Evolutionary conservation across 1,140 invertebrate species (phyloP), one percentile per base, ranked within the genome.

Genomic region (Drosophila pachea): DNA sequence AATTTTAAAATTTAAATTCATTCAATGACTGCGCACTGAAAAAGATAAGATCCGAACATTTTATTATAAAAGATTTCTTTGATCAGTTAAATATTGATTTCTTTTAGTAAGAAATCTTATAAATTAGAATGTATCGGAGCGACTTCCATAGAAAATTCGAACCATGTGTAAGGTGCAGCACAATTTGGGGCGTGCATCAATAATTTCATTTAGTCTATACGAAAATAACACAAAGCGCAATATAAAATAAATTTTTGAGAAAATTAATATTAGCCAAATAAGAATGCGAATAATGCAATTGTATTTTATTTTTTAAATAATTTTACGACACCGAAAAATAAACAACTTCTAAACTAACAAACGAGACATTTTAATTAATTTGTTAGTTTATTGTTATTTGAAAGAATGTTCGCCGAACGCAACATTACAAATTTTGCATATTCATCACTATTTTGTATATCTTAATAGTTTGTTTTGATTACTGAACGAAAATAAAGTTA

Each of bases 231-330:
- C 70, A 72, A 59, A 86, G 82, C 77, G 82, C 81, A 86, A 86
- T 86, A 86, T 86, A 14, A 81, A 81, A 86, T 61, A 86, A 64
- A 86, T 77, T 84, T 76, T 76, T 86, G 81, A 84, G 73, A 76
- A 84, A 74, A 81, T 72, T 77, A 77, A 76, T 74, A 76, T 66
- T 74, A 77, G 77, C 67, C 65, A 62, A 60, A 58, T 81, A 86
- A 86, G 74, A 16, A 74, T 76, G 77, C 73, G 67, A 84, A 79
- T 76, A 81, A 68, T 74, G 77, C 6, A 43, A 78, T 74, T 76
- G 73, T 75, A 76, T 84, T 84, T 84, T 84, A 84, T 83, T 83
- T 83, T 83, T 68, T 84, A 84, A 84, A 81, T 84, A 86, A 84
- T 84, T 84, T 84, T 84, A 84, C 81, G 76, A 78, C 70, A 78